Base-by-base conservation (phyloP, 37 sponge, comb jelly and placozoan species). In the Dysidea cf. avara region DNA sequence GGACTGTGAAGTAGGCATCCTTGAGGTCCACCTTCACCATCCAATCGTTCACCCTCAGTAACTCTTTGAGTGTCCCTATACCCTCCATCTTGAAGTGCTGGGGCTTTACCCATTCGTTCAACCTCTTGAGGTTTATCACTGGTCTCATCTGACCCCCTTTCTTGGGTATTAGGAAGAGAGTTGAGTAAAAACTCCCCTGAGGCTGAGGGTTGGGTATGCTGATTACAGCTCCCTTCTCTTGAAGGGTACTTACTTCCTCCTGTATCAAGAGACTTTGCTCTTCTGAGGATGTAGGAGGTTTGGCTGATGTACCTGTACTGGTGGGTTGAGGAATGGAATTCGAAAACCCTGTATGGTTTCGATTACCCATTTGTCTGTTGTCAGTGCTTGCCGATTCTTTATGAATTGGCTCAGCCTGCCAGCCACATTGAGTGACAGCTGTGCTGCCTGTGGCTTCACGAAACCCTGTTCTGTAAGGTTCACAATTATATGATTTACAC, bases 51-150 rank as follows among this genome's bases (percentile, higher is more conserved):
- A 36, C 16, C 50, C 21, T 49, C 55, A 78, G 50, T 38, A 68
- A n/a, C 20, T 68, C 69, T 25, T 52, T 53, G 34, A 78, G 39
- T 28, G 24, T 56, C 7, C 60, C 62, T 7, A 74, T 39, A 9
- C 75, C 72, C 62, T 60, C 71, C 56, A 70, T 70, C 55, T 72
- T 56, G 72, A 72, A 72, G 38, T 72, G 72, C 21, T 26, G n/a
- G 21, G 37, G 14, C 12, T 18, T 50, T 20, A 30, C 35, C 17
- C 28, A 64, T 32, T 64, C 40, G 66, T 64, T 64, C 31, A 64
- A 29, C 7, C 66, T 14, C 17, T 28, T 32, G 11, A 64, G 40
- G 18, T 64, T 24, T 35, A 64, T 35, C 66, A 64, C 34, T 20
- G 66, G 66, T 48, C 52, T 68, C 66, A 35, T 64, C 11, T 39